These are phyloP conservation scores for Propithecus deckenii DNA, from an alignment of 2,797 vertebrate genomes.

Conservation along the genomic window DNA sequence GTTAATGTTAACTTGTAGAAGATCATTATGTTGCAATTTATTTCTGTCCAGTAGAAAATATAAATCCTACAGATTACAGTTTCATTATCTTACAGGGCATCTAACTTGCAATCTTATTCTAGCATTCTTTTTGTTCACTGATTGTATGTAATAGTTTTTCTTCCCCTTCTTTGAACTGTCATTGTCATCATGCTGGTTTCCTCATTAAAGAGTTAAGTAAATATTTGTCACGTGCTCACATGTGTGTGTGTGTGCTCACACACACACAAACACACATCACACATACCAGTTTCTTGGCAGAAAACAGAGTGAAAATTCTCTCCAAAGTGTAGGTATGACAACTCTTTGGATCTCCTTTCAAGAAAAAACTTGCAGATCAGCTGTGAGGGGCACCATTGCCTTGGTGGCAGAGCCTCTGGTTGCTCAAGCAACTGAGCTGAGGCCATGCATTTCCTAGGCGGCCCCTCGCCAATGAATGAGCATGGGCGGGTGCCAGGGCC, in stretches of 20 bases:
- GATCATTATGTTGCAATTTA: neutral
- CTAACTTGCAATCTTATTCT: neutral
- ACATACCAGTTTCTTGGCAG: neutral
- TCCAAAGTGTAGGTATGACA: neutral
- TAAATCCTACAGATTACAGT: neutral
- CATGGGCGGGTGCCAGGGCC: no score
- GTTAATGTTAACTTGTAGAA: neutral
- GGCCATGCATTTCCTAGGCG: neutral
- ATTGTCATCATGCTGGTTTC: neutral
- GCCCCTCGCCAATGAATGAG: accelerated
- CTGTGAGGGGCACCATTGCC: neutral
- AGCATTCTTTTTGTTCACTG: neutral
- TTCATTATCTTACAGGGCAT: neutral
- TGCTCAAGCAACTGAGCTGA: neutral
- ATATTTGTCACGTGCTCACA: neutral
- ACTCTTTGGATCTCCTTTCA: neutral
- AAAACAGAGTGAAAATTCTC: neutral
- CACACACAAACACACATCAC: neutral
- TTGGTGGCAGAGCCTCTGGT: neutral
- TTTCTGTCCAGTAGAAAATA: neutral
- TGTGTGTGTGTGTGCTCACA: no score
- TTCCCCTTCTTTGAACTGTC: neutral
- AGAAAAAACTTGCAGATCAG: neutral
- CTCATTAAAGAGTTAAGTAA: neutral
- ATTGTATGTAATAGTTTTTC: neutral